phyloP scores from a whole-genome alignment of 2,113 vertebrate genomes.

The Laticauda colubrina region DNA sequence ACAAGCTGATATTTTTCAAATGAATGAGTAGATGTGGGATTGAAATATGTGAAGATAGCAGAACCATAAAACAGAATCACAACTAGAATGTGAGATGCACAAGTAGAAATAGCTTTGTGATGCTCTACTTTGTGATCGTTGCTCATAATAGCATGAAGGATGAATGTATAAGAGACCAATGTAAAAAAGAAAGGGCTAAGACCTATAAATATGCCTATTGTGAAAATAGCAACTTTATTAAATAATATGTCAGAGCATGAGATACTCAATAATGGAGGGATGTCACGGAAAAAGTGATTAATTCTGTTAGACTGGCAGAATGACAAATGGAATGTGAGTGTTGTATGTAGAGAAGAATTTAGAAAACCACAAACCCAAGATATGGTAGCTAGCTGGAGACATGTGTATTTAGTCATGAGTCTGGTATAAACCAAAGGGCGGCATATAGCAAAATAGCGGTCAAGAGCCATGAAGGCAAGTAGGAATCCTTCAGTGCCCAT shows the following conservation, averaged over 20 bases:
- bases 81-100: constrained; percentile 38
- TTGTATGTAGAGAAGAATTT: constrained; percentile 22
- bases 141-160: constrained; percentile 17
- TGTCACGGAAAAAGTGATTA: neutral
- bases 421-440: neutral
- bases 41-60: constrained; percentile 44
- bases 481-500: constrained; percentile 17
- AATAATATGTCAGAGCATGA: constrained; percentile 20
- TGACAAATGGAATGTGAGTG: constrained; percentile 10
- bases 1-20: constrained; percentile 31
- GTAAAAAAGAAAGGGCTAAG: constrained; percentile 31
- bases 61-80: constrained; percentile 49
- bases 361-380: neutral
- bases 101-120: constrained; percentile 36
- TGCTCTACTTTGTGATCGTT: neutral
- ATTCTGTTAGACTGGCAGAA: neutral
- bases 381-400: neutral
- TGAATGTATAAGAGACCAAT: constrained; percentile 34
- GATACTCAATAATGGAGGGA: constrained; percentile 3
- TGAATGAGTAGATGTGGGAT: constrained; percentile 32
- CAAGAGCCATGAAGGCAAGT: constrained; percentile 40
- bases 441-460: constrained; percentile 42
- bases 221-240: constrained; percentile 37
- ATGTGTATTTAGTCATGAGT: constrained; percentile 17
- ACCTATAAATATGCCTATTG: constrained; percentile 29